These are phyloP conservation scores for Echinometra lucunter DNA, from an alignment of 53 echinoderm and acorn worm species.

Conservation along the genomic window DNA sequence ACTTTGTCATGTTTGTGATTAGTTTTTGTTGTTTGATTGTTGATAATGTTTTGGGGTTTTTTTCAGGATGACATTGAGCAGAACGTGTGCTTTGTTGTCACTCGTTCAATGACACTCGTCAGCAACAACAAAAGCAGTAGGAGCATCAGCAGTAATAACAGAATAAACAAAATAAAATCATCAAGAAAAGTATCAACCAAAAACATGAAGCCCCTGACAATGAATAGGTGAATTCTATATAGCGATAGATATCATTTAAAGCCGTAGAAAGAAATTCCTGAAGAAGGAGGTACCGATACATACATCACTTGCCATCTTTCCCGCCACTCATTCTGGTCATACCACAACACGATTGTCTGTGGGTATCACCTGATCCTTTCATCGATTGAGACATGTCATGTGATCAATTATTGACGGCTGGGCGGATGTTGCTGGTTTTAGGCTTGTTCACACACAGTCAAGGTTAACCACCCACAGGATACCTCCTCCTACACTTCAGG, in stretches of 20 bases:
- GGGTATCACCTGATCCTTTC: constrained; percentile 1
- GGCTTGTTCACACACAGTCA: neutral
- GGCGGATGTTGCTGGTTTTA: neutral
- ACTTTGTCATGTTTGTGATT: no score
- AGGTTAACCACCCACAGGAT: neutral
- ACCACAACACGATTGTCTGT: neutral
- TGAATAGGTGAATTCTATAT: no score
- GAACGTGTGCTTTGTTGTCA: no score
- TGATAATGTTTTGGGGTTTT: no score
- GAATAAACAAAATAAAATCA: no score
- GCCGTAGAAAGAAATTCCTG: neutral
- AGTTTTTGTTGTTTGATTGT: no score
- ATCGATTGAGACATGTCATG: neutral
- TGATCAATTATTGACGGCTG: neutral
- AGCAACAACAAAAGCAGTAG: no score
- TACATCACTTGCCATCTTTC: neutral
- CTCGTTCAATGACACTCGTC: no score
- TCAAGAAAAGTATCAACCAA: neutral
- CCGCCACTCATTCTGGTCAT: neutral
- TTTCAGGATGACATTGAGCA: no score
- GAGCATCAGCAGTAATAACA: no score
- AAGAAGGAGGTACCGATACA: neutral
- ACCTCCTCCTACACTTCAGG: no score
- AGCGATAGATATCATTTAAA: neutral
- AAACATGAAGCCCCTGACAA: no score